Base-by-base conservation (phyloP, 64 coral and sea anemone species). In the Dendronephthya gigantea region DNA sequence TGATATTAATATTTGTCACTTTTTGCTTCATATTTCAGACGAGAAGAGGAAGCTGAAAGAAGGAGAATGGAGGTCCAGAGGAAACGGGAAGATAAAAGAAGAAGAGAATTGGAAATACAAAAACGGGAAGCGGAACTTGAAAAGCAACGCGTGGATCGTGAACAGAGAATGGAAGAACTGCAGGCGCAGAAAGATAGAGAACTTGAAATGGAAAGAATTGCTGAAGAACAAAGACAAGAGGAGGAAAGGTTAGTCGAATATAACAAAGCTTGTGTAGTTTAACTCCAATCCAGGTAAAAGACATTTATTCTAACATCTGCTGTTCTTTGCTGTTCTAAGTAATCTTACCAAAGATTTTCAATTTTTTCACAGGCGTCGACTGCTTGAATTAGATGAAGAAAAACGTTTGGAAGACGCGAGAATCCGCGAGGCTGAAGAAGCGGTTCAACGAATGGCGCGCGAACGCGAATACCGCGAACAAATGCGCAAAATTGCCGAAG, bases 401-500 rank as follows among this genome's bases (percentile, higher is more conserved):
- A 85, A 91, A 40, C 51, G 86, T 35, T 43, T 93, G 4, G 94
- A 97, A 75, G 91, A 97, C 22, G 91, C 86, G 23, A 89, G 90
- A 33, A 86, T 97, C 17, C 89, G 94, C 27, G 94, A 93, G 50
- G 94, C 91, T 0, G 94, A 97, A 35, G 94, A 97, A 82, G 94
- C 92, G 34, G 68, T 97, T 4, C 83, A 48, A 31, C 83, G 94
- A 34, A 65, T 97, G 40, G 88, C 90, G 82, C 89, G 92, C 82
- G 94, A 97, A 22, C 91, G 94, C 38, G 91, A 93, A 83, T 88
- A 89, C 70, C 84, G 83, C 9, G 94, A 97, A 28, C 91, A 97
- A 83, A 97, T 97, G 94, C 81, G 94, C 50, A 86, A 86, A 48
- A 97, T 97, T 28, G 94, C 94, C 23, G 94, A 97, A 87, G 91